phyloP scores from a whole-genome alignment of 2,113 vertebrate species.

The Dasyurus viverrinus region DNA sequence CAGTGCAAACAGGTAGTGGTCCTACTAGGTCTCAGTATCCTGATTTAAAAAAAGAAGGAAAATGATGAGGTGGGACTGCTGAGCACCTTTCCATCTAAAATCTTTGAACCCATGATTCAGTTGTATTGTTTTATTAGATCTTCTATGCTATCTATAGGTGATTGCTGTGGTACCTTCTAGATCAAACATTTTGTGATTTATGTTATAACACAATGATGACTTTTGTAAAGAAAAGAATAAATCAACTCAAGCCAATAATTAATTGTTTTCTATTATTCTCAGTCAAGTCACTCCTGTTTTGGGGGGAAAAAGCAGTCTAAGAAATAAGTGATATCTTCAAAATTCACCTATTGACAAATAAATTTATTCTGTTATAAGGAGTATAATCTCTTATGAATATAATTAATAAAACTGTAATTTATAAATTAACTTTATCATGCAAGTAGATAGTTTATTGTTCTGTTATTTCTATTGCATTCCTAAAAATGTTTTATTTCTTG shows the following conservation, averaged over 20 bases:
- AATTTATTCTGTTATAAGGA: neutral
- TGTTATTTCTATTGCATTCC: conserved; percentile 29
- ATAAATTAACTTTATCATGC: conserved; percentile 46
- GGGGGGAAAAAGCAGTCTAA: neutral
- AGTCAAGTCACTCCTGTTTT: neutral
- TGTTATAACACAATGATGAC: neutral
- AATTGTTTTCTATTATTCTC: neutral
- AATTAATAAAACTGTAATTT: conserved; percentile 21
- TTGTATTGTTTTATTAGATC: neutral
- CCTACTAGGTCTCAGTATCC: neutral
- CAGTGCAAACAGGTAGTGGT: neutral
- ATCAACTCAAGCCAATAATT: neutral
- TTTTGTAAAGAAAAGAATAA: neutral
- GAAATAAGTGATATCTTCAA: neutral
- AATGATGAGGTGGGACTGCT: neutral
- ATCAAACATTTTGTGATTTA: neutral
- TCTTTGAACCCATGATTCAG: neutral
- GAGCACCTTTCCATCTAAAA: neutral
- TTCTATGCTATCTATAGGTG: neutral
- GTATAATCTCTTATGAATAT: neutral
- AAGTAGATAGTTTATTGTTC: conserved; percentile 20
- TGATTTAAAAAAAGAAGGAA: neutral
- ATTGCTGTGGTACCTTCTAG: neutral
- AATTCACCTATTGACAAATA: neutral
- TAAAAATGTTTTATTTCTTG: conserved; percentile 38